These are phyloP conservation scores for Gymnothorax javanicus DNA, from an alignment of 2,797 vertebrate genomes.

Conservation along the genomic window DNA sequence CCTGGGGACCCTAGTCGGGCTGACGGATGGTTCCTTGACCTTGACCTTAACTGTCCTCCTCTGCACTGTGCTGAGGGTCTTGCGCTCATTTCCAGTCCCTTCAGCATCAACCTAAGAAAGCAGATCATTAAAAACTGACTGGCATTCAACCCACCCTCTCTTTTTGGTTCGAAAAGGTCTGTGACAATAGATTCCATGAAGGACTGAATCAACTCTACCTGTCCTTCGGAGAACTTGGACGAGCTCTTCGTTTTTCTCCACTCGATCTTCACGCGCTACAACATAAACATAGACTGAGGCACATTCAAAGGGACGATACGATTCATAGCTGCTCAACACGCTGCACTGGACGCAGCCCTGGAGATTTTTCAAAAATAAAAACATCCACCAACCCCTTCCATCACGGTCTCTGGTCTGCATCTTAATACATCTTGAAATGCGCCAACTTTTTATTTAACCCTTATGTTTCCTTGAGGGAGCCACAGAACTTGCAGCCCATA, in stretches of 20 bases:
- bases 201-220: background rate
- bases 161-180: background rate
- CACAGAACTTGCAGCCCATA: background rate
- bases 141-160: background rate
- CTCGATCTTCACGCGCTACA: background rate
- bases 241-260: background rate
- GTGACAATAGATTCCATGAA: background rate
- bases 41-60: background rate
- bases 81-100: background rate
- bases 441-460: no score
- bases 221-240: background rate
- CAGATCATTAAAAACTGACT: background rate
- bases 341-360: background rate
- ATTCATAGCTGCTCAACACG: background rate
- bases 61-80: background rate
- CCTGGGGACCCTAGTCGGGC: background rate
- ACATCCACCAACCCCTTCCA: background rate
- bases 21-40: background rate
- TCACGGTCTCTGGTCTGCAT: background rate
- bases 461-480: no score
- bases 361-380: background rate
- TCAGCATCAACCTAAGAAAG: background rate
- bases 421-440: background rate
- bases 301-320: background rate
- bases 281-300: background rate